Base-by-base conservation (phyloP, 1,140 invertebrate species). In the Drosophila azteca region DNA sequence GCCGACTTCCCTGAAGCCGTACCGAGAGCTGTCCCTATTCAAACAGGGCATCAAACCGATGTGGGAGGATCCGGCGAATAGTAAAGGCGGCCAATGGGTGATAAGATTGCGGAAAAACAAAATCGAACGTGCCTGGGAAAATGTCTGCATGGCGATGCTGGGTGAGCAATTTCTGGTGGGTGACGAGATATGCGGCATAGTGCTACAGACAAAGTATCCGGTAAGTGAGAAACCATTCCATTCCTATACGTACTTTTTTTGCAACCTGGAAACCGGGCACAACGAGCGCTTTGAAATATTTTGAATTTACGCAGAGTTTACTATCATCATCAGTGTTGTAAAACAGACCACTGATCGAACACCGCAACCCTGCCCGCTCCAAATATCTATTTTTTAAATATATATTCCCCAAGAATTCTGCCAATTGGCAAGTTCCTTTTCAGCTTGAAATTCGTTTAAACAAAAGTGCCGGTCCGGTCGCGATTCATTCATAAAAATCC, bases 161-260 rank as follows among this genome's bases (percentile, higher is more conserved):
- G 97, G 98, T 11, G 98, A 99, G 93, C 98, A 99, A 93, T 99
- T 99, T 94, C 97, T 99, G 95, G 98, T 99, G 26, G 98, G 98
- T 7, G 96, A 98, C 77, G 99, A 99, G 93, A 98, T 99, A 75
- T 99, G 98, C 93, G 99, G 98, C 2, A 97, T 98, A 68, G 98
- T 99, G 53, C 95, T 99, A 75, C 99, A 98, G 50, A 95, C 99
- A 80, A 94, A 97, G 82, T 98, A 96, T 93, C 96, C 97, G 94
- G 96, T 97, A 92, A 91, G 90, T 91, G 24, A 4, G 7, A 0
- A 9, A 11, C 0, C 1, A 7, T 41, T 62, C 22, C 0, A n/a
- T 55, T 49, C 46, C 44, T 53, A 11, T 26, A 22, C 41, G 41
- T 26, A 48, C 1, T 5, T 17, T 15, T 4, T 41, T 17, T n/a